A percentile compares a stretch with the other conserved stretches of the same genome.
These are phyloP conservation scores for Melanostigma gelatinosum DNA, from an alignment of 2,113 vertebrate genomes.

Conservation along the genomic window DNA sequence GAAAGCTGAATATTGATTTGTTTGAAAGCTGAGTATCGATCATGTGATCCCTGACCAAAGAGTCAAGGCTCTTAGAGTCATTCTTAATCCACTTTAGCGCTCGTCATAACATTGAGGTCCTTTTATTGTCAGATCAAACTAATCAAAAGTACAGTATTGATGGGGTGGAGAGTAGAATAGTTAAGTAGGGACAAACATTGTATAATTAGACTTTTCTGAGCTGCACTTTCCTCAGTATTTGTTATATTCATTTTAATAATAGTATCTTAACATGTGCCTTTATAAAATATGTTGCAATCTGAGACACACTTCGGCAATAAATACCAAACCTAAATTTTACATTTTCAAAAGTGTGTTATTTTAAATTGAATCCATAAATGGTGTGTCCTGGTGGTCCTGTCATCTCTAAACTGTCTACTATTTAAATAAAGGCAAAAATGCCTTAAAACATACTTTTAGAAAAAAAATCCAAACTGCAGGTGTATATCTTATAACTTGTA, in stretches of 20 bases:
- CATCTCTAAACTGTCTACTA: too few relatives aligned
- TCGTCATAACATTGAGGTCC: slow-evolving; percentile 14
- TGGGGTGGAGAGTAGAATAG: neutral
- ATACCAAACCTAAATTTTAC: neutral
- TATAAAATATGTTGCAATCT: neutral
- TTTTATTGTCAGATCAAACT: slow-evolving; percentile 2
- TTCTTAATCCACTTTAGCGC: neutral
- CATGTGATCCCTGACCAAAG: neutral
- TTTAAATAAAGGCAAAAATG: too few relatives aligned
- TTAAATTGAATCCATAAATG: too few relatives aligned
- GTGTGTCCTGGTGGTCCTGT: too few relatives aligned
- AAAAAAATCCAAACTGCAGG: too few relatives aligned
- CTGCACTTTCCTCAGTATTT: neutral
- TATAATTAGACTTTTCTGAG: neutral
- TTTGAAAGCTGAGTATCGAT: slow-evolving; percentile 42
- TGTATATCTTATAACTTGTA: too few relatives aligned
- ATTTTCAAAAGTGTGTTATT: too few relatives aligned
- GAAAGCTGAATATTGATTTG: neutral
- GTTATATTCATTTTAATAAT: neutral
- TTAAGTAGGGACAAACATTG: neutral
- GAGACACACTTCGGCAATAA: neutral
- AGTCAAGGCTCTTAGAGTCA: neutral
- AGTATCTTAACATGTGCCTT: neutral
- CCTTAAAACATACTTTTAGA: too few relatives aligned
- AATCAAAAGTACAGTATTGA: neutral